Conservation (phyloP, 1,140 invertebrate species). For the Calliphora vicina region DNA sequence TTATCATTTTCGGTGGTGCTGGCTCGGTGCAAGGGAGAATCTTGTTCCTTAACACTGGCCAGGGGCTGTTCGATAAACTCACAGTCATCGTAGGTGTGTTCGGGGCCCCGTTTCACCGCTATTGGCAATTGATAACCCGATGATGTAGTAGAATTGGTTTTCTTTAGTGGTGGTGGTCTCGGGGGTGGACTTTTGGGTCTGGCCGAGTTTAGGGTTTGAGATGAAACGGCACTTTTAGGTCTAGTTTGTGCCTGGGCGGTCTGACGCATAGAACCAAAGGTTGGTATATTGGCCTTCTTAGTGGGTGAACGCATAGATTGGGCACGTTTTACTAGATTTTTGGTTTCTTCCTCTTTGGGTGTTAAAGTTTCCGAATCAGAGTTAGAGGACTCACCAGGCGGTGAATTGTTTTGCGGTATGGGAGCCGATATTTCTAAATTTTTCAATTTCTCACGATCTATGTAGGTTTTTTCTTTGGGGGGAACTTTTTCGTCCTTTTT, state of each 20-base stretch:
- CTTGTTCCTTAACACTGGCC: constrained; percentile 67
- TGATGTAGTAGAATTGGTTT: constrained; percentile 55
- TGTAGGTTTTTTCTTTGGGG: constrained; percentile 70
- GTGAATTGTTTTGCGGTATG: constrained; percentile 65
- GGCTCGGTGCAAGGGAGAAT: constrained; percentile 60
- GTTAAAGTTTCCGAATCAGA: constrained; percentile 55
- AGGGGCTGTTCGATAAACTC: constrained; percentile 72
- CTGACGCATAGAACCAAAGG: constrained; percentile 79
- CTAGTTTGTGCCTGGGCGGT: constrained; percentile 69
- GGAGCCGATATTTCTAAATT: constrained; percentile 83
- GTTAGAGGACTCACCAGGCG: constrained; percentile 55
- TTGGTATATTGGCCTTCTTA: constrained; percentile 68
- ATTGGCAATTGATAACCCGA: constrained; percentile 61
- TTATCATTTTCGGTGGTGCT: constrained; percentile 69
- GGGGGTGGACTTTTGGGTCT: constrained; percentile 74
- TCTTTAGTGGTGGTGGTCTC: constrained; percentile 59
- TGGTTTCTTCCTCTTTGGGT: constrained; percentile 56
- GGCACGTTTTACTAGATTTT: constrained; percentile 70
- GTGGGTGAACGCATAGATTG: constrained; percentile 78
- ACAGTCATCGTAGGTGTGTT: constrained; percentile 78
- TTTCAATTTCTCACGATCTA: constrained; percentile 75
- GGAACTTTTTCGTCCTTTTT: constrained; percentile 69
- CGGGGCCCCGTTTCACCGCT: constrained; percentile 62
- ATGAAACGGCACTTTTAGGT: constrained; percentile 73
- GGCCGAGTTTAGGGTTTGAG: constrained; percentile 36